Conservation (phyloP, 64 coral and sea anemone genomes). For the Dendrophyllia cribrosa region DNA sequence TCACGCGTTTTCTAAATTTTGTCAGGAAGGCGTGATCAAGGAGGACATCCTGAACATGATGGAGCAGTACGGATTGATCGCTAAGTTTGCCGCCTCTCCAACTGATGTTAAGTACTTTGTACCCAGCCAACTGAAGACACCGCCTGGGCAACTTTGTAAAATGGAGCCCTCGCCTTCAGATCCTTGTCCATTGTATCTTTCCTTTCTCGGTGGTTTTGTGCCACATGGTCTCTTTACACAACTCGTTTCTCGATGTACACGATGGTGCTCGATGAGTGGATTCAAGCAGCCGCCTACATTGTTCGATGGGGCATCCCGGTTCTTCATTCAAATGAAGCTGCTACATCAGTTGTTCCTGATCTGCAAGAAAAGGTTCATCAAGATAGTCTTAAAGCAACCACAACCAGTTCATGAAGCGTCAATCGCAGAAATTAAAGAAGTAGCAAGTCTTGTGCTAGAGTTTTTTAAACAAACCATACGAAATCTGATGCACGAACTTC, state of each 20-base stretch:
- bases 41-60: neutral
- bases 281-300: neutral
- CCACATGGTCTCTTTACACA: neutral
- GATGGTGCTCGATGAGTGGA: neutral
- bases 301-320: neutral
- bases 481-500: neutral
- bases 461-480: neutral
- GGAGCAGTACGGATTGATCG: neutral
- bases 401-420: neutral
- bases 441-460: neutral
- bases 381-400: neutral
- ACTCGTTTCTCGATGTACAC: neutral
- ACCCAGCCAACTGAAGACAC: neutral
- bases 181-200: neutral
- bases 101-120: neutral
- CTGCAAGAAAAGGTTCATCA: neutral
- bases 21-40: neutral
- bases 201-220: neutral
- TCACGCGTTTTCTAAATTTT: neutral
- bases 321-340: neutral
- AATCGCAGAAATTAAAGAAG: neutral
- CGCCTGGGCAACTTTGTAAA: neutral
- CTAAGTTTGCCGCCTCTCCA: neutral
- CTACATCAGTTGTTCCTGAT: neutral
- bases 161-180: neutral